Evolutionary conservation across 2,888 invertebrate genomes (phyloP).

Genomic region (Aplocera efformata): DNA sequence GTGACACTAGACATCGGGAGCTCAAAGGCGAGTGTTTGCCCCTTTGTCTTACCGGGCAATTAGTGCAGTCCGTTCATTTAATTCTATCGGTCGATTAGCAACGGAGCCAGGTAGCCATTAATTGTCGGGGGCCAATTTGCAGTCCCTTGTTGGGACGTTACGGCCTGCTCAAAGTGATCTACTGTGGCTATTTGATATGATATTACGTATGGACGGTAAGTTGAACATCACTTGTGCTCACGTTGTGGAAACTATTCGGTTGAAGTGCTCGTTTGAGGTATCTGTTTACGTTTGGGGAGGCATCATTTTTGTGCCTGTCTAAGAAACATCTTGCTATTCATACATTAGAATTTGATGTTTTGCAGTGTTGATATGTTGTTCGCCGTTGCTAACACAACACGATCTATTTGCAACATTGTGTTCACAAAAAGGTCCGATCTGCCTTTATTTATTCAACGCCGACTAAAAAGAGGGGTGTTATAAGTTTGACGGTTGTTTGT

Average conservation of each 20-base stretch:
- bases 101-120: constrained; percentile 70
- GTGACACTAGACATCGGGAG: constrained; percentile 71
- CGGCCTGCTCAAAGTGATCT: constrained; percentile 44
- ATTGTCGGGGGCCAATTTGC: constrained; percentile 72
- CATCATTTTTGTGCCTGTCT: constrained; percentile 6
- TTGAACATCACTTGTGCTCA: constrained; percentile 34
- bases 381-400: no score
- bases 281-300: constrained; percentile 17
- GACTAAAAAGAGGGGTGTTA: no score
- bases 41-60: constrained; percentile 79
- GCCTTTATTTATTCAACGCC: no score
- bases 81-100: constrained; percentile 79
- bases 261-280: constrained; percentile 21
- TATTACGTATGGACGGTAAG: constrained; percentile 35
- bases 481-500: no score
- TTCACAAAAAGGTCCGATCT: no score
- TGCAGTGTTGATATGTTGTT: no score
- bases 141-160: constrained; percentile 51
- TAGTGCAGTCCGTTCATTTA: constrained; percentile 79
- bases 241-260: constrained; percentile 26
- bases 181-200: constrained; percentile 37
- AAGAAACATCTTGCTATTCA: not conserved
- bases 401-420: no score
- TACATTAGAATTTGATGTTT: no score
- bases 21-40: constrained; percentile 78